Base-by-base conservation (phyloP, 2,888 invertebrate genomes). In the Drosophila atroscutellata region DNA sequence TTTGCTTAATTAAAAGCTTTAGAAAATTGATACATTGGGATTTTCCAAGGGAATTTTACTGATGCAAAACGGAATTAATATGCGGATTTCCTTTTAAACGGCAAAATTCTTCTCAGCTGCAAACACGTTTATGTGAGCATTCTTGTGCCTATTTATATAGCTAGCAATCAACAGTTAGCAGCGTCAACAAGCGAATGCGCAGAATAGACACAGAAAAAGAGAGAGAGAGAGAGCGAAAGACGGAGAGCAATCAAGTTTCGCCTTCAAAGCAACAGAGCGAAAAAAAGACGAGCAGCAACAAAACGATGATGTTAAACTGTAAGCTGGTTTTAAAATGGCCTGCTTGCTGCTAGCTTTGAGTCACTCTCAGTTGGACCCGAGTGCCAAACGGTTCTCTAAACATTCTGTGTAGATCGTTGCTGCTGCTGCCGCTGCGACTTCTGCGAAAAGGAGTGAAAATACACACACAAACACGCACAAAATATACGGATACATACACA, bases 281-380 rank as follows among this genome's bases (percentile, higher is more conserved):
- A 67, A 32, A 28, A 47, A 59, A 67, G 45, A 47, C 51, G 52
- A 45, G 42, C 55, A 70, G 60, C 58, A 55, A 42, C 34, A 62
- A 60, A 73, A 71, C 63, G 64, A 7, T 28, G 30, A 39, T 47
- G 59, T 69, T 58, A 64, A 77, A 57, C 62, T 50, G 71, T 61
- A 80, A 86, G 85, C 86, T 76, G 86, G 88, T 84, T 86, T 86
- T 79, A 84, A 85, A 86, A 85, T 78, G 75, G 75, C 76, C 59
- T 61, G 83, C 49, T 30, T 57, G 58, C 67, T 63, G 55, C 50
- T 59, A 56, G 57, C 62, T 82, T 80, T 76, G 62, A 85, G 77
- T 85, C 88, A 87, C 78, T 87, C 83, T 84, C 73, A 80, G 69
- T 72, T 81, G 72, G 83, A 78, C 60, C 71, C 59, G 77, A 77